These are phyloP conservation scores for Orthonevra nobilis DNA, from an alignment of 2,888 invertebrate genomes.

Conservation along the genomic window DNA sequence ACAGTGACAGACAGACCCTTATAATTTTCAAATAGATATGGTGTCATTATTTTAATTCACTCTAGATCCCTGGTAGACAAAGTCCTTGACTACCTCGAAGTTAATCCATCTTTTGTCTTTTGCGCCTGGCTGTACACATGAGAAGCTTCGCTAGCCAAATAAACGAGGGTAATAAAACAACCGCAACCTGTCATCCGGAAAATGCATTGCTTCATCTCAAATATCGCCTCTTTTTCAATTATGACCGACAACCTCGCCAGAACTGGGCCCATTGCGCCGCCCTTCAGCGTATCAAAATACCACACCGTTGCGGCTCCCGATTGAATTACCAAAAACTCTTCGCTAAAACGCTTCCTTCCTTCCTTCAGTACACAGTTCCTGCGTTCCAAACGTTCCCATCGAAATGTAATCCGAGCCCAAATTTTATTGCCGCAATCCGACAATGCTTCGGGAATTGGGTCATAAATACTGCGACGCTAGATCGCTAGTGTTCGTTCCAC, in stretches of 20 bases:
- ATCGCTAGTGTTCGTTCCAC: no score
- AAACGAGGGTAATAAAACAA: no score
- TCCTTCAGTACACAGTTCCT: no score
- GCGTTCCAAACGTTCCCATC: neutral
- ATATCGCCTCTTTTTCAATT: neutral
- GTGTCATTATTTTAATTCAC: no score
- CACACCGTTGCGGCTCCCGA: slow-evolving; percentile 25
- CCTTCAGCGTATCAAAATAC: slow-evolving; percentile 7
- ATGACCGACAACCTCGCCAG: neutral
- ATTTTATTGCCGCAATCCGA: slow-evolving; percentile 28
- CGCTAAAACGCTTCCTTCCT: slow-evolving; percentile 28
- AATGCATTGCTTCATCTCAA: neutral
- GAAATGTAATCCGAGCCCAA: slow-evolving; percentile 15
- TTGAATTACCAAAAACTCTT: slow-evolving; percentile 38
- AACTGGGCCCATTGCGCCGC: no score
- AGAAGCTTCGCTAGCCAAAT: no score
- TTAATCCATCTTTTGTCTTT: no score
- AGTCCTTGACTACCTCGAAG: no score
- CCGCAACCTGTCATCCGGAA: neutral
- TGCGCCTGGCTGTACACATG: no score
- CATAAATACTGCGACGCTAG: slow-evolving; percentile 25
- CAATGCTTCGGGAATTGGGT: slow-evolving; percentile 24
- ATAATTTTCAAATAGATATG: no score
- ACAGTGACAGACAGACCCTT: no score
- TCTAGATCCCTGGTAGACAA: no score